These are phyloP conservation scores for Chiroxiphia lanceolata DNA, from an alignment of 2,797 vertebrate genomes.

Conservation along the genomic window DNA sequence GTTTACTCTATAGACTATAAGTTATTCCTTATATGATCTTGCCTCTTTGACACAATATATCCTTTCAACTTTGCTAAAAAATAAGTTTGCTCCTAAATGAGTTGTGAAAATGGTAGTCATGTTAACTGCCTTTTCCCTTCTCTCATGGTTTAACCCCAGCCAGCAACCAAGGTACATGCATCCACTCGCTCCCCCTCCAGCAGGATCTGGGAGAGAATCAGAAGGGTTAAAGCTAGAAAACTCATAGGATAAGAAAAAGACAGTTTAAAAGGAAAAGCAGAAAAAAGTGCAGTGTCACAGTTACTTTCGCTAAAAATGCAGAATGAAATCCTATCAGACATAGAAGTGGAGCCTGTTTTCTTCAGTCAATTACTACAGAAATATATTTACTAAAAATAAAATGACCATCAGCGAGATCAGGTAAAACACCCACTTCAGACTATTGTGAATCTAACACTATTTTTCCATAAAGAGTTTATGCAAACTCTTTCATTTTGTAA, in stretches of 20 bases:
- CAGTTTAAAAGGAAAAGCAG: background rate
- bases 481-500: background rate
- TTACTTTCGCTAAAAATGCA: background rate
- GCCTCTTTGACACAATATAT: background rate
- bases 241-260: background rate
- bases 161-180: no score
- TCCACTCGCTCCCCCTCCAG: background rate
- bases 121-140: background rate
- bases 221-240: background rate
- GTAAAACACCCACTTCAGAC: background rate
- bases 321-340: background rate
- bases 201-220: fast-evolving
- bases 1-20: background rate
- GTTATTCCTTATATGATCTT: background rate
- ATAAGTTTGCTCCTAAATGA: background rate
- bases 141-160: fast-evolving
- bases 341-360: background rate
- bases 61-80: background rate
- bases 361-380: background rate
- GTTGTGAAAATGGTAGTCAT: background rate
- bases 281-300: background rate
- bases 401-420: background rate
- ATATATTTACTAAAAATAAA: background rate
- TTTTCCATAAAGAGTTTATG: background rate
- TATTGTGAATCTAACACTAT: background rate